Conservation (phyloP, 2,113 vertebrate genomes). For the Antennarius striatus region DNA sequence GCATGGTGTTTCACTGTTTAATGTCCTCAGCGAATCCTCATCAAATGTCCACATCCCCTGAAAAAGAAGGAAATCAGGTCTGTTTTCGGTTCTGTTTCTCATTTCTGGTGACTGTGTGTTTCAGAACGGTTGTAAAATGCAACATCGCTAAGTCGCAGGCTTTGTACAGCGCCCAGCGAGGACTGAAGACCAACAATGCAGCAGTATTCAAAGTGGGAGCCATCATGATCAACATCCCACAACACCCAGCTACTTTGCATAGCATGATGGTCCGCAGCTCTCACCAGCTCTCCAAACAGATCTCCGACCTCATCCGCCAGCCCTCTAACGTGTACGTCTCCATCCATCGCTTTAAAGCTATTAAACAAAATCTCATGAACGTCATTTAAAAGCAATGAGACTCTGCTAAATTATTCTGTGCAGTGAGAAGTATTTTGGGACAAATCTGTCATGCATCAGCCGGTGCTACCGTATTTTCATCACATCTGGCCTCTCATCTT, state of each 20-base stretch:
- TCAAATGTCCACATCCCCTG: not conserved
- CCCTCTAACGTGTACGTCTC: slow-evolving; percentile 85
- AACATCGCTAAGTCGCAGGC: slow-evolving; percentile 98
- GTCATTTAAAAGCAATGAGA: not conserved
- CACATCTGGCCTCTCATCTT: too few species aligned
- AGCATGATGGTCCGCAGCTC: slow-evolving; percentile 99
- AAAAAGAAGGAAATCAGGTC: accelerated
- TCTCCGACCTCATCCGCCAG: slow-evolving; percentile 98
- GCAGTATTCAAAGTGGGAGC: slow-evolving; percentile 95
- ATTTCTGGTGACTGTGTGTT: slow-evolving; percentile 20
- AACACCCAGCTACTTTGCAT: slow-evolving; percentile 96
- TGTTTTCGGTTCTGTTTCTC: not conserved
- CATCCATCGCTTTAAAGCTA: not conserved
- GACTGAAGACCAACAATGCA: slow-evolving; percentile 93
- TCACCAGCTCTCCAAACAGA: slow-evolving; percentile 98
- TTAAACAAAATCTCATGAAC: too few species aligned
- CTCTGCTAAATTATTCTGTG: not conserved
- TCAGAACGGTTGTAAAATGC: slow-evolving; percentile 98
- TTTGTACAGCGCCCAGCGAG: slow-evolving; percentile 95
- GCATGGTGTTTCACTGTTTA: slow-evolving; percentile 48
- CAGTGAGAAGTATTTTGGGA: too few species aligned
- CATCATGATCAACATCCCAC: slow-evolving; percentile 98
- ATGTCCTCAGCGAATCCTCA: slow-evolving; percentile 22
- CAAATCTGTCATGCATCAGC: not conserved
- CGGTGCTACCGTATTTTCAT: not conserved